Percentiles rank a stretch among this genome's conserved stretches.
Evolutionary conservation across 2,113 vertebrate species (phyloP).

Genomic region (Oncorhynchus mykiss): DNA sequence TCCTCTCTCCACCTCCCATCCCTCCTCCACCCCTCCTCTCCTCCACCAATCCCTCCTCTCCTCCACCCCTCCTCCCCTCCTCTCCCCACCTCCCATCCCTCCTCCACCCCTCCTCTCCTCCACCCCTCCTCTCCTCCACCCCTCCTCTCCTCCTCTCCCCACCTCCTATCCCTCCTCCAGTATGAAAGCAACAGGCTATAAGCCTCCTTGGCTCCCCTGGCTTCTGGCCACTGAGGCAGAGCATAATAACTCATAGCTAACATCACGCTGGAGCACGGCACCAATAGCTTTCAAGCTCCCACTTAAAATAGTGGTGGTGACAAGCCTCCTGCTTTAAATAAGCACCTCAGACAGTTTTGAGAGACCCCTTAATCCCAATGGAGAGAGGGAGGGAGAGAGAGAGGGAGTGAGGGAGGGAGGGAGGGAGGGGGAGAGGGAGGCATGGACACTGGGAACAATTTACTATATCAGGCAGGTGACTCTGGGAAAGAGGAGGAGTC

Average conservation of each 20-base stretch:
- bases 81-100: too few species aligned
- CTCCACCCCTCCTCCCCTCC: too few species aligned
- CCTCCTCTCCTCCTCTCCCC: conserved; percentile 6
- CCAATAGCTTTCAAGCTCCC: conserved; percentile 73
- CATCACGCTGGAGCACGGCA: conserved; percentile 53
- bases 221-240: conserved; percentile 52
- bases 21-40: too few species aligned
- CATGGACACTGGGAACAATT: conserved; percentile 61
- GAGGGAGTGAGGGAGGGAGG: conserved; percentile 27
- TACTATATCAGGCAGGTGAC: conserved; percentile 56
- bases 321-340: conserved; percentile 76
- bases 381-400: conserved; percentile 62
- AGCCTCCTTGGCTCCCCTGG: conserved; percentile 55
- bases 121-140: too few species aligned
- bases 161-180: conserved; percentile 43
- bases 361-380: conserved; percentile 73
- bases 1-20: too few species aligned
- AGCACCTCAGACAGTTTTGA: conserved; percentile 72
- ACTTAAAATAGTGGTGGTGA: conserved; percentile 75
- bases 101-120: too few species aligned
- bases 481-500: conserved; percentile 53
- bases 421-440: conserved; percentile 37
- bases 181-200: conserved; percentile 57
- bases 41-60: too few species aligned
- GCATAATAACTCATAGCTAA: conserved; percentile 73